Evolutionary conservation across 2,113 vertebrate genomes (phyloP), one percentile per base, ranked within the genome.

Genomic region (Syngnathus floridae): DNA sequence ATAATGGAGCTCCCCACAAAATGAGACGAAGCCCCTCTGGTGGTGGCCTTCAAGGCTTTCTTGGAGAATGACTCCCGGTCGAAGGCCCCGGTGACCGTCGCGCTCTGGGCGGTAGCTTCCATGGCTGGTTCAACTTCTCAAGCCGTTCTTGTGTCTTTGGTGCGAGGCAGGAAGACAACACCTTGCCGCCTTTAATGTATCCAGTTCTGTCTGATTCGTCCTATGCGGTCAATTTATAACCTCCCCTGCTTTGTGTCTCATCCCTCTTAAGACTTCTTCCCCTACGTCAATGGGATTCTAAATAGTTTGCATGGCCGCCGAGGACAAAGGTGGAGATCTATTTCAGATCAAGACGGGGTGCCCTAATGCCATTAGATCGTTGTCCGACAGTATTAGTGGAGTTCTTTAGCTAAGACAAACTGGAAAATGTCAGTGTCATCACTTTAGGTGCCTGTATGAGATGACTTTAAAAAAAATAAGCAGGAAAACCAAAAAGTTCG

Each of bases 1-100:
- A 88, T 43, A 31, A 90, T 88, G 1, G 87, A 87, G 72, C 79
- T 90, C 62, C 88, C 80, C 45, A 91, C 90, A 51, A 91, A 90
- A 46, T 88, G 84, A 37, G 88, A 88, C 7, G 90, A 90, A 1
- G 88, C 86, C 51, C 90, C 89, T 48, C 86, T 72, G 38, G 65
- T 65, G 2, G 68, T 51, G 0, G 37, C 75, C 62, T 77, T 77
- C 62, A 84, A 26, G 38, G 65, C 68, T 70, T 68, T 88, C 55
- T 75, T 77, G 52, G 67, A n/a, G 8, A 86, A 70, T 0, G 56
- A 19, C 1, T 73, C 75, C 70, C 71, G 75, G 66, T 81, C 57
- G 6, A 71, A 74, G 45, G 73, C 66, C 7, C 69, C 2, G 1
- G 38, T 16, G 40, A 67, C 36, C 0, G 62, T 69, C 58, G 69